Evolutionary conservation across 2,113 vertebrate species (phyloP).

Genomic region (Calyptommatus sinebrachiatus): DNA sequence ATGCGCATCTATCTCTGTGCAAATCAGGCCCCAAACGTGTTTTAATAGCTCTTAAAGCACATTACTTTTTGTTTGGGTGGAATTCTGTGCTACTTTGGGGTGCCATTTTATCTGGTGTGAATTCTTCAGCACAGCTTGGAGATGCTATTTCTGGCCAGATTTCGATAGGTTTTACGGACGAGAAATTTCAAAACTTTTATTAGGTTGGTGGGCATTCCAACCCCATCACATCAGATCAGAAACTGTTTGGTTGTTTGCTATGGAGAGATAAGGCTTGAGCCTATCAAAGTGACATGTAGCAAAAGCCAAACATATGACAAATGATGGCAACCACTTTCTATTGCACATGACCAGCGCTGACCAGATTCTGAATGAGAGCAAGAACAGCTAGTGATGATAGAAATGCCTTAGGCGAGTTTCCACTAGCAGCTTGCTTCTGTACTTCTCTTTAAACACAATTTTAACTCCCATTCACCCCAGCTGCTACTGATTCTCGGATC

Average conservation of each 20-base stretch:
- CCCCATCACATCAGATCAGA: background rate
- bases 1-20: too few relatives aligned
- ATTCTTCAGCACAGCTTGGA: too few relatives aligned
- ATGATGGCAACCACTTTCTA: background rate
- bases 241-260: background rate
- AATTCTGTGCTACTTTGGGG: too few relatives aligned
- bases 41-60: too few relatives aligned
- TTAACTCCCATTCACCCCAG: background rate
- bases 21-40: too few relatives aligned
- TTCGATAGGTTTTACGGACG: background rate
- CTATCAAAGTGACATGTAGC: background rate
- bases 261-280: background rate
- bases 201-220: background rate
- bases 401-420: constrained; percentile 44
- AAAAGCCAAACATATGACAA: constrained; percentile 1
- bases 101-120: too few relatives aligned
- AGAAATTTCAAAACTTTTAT: background rate
- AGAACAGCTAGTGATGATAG: constrained; percentile 45
- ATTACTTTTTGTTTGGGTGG: too few relatives aligned
- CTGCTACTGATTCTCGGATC: background rate
- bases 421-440: constrained; percentile 33
- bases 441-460: background rate
- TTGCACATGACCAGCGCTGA: background rate
- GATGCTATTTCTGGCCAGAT: too few relatives aligned
- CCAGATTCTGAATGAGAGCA: background rate